A percentile compares a stretch with the other conserved stretches of the same genome.
Conservation (phyloP, 1,140 invertebrate species). For the Whitmania pigra region DNA sequence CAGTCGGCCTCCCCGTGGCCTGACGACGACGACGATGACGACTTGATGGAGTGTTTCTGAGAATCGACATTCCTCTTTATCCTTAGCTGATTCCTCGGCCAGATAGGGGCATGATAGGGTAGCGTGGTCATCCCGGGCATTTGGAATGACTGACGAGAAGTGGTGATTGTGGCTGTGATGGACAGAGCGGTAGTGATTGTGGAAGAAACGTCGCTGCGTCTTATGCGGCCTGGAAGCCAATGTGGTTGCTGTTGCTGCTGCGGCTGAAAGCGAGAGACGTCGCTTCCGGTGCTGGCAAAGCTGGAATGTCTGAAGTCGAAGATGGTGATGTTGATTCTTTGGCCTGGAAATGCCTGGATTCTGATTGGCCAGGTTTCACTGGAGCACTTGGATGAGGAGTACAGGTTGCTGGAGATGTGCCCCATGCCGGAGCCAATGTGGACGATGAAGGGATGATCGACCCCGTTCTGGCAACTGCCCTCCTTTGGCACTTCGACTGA, state of each 20-base stretch:
- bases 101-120: too few relatives aligned
- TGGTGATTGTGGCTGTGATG: background rate
- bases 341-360: constrained; percentile 18
- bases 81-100: too few relatives aligned
- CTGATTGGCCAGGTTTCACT: constrained; percentile 2
- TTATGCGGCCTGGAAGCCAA: background rate
- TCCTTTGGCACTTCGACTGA: constrained; percentile 1
- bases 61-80: too few relatives aligned
- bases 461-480: background rate
- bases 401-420: constrained; percentile 6
- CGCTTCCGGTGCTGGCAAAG: background rate
- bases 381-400: constrained; percentile 11
- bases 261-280: background rate
- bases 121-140: too few relatives aligned
- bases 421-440: background rate
- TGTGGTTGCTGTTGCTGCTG: constrained; percentile 14
- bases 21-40: background rate
- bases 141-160: background rate
- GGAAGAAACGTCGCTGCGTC: background rate
- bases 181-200: background rate
- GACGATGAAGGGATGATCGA: background rate
- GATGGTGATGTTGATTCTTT: constrained; percentile 20
- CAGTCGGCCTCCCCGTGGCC: background rate
- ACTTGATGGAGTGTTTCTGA: background rate
- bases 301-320: constrained; percentile 18